Conservation (phyloP, 1,140 invertebrate species). For the Artemia franciscana region DNA sequence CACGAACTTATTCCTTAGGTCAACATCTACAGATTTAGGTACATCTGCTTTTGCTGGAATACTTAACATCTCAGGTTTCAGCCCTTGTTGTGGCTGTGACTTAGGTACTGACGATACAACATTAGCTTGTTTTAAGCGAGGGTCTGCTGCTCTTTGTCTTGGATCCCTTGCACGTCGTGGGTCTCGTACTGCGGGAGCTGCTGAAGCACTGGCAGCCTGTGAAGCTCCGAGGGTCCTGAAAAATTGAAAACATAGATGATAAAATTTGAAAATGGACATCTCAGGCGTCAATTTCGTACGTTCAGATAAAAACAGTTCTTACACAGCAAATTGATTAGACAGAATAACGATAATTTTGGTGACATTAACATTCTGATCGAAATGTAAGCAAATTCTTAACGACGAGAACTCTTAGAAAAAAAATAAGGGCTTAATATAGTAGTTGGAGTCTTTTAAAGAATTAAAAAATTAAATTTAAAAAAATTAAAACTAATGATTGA, state of each 20-base stretch:
- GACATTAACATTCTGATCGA: conserved; percentile 4
- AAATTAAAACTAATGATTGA: too few relatives aligned
- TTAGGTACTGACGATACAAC: conserved; percentile 11
- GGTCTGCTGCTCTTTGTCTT: conserved; percentile 20
- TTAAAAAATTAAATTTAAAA: too few relatives aligned
- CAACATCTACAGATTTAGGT: conserved; percentile 8
- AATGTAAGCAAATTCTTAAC: too few relatives aligned
- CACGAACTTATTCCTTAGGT: conserved; percentile 8
- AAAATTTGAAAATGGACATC: conserved; percentile 5
- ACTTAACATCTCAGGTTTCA: neutral
- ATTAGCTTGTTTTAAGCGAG: conserved; percentile 13
- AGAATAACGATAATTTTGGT: conserved; percentile 3
- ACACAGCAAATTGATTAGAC: neutral
- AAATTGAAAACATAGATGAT: conserved; percentile 1
- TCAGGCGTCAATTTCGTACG: neutral
- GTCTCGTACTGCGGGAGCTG: conserved; percentile 7
- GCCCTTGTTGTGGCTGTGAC: neutral
- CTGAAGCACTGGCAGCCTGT: conserved; percentile 3
- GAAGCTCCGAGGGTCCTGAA: neutral
- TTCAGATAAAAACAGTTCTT: conserved; percentile 1
- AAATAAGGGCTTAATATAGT: too few relatives aligned
- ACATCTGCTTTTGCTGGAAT: conserved; percentile 1
- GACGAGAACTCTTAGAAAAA: too few relatives aligned
- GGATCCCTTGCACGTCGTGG: conserved; percentile 7
- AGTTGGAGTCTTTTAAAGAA: too few relatives aligned